Percentiles rank a stretch among this genome's conserved stretches.
Conservation (phyloP, 2,113 vertebrate genomes). For the Pica pica region DNA sequence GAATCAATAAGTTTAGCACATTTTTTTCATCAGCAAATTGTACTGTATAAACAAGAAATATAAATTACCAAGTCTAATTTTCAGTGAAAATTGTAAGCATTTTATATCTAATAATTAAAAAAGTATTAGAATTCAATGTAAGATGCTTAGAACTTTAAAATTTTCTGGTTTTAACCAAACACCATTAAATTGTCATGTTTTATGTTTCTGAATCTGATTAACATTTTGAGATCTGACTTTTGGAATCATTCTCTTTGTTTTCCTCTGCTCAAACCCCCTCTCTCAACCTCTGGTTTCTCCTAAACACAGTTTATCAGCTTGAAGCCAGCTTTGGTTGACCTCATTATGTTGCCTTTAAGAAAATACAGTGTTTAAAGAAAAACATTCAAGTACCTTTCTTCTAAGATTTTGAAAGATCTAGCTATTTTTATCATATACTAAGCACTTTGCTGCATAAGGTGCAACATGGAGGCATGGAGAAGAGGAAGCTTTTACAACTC, state of each 20-base stretch:
- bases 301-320: constrained; percentile 32
- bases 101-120: constrained; percentile 94
- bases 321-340: constrained; percentile 28
- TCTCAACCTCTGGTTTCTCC: constrained; percentile 38
- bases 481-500: background rate
- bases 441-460: constrained; percentile 5
- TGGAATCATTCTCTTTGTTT: constrained; percentile 73
- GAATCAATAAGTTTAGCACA: constrained; percentile 99
- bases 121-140: constrained; percentile 80
- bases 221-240: constrained; percentile 76
- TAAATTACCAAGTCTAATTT: constrained; percentile 99
- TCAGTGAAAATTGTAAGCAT: constrained; percentile 87
- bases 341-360: constrained; percentile 54
- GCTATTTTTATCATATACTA: constrained; percentile 18
- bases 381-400: constrained; percentile 17
- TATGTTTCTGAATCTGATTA: constrained; percentile 80
- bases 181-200: constrained; percentile 76
- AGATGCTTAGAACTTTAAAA: constrained; percentile 73
- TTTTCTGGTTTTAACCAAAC: constrained; percentile 72
- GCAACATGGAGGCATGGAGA: constrained; percentile 8
- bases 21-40: constrained; percentile 99
- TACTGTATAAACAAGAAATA: constrained; percentile 99
- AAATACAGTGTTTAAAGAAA: constrained; percentile 36
- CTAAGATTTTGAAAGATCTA: constrained; percentile 24
- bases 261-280: constrained; percentile 17